These are phyloP conservation scores for Torymus auratus DNA, from an alignment of 2,888 invertebrate genomes.

Conservation along the genomic window DNA sequence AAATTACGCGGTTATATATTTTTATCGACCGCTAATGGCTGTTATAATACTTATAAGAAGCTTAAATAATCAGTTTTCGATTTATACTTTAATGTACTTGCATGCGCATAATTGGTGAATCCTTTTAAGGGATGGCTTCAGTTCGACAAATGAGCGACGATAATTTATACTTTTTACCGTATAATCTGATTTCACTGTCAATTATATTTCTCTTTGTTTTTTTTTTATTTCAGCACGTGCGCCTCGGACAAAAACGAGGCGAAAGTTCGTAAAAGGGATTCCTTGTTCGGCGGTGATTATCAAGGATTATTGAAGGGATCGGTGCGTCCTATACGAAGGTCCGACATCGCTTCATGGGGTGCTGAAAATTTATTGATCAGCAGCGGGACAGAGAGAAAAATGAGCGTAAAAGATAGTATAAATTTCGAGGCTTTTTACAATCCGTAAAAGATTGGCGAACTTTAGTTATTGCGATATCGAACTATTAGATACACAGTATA, in stretches of 20 bases:
- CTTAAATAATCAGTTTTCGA: too few relatives aligned
- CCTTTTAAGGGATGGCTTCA: too few relatives aligned
- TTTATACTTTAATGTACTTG: too few relatives aligned
- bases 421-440: constrained; percentile 1
- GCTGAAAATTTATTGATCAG: constrained; percentile 55
- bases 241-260: constrained; percentile 38
- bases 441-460: constrained; percentile 13
- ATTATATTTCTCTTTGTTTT: constrained; percentile 18
- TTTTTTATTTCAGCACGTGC: constrained; percentile 35
- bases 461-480: constrained; percentile 1
- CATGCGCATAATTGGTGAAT: too few relatives aligned
- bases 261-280: constrained; percentile 63
- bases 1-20: too few relatives aligned
- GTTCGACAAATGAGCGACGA: too few relatives aligned
- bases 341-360: constrained; percentile 27
- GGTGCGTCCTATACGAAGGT: constrained; percentile 41
- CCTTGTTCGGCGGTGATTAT: constrained; percentile 62
- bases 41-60: too few relatives aligned
- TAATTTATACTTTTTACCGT: constrained; percentile 1
- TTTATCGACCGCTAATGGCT: too few relatives aligned
- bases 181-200: constrained; percentile 20
- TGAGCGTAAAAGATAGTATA: background rate
- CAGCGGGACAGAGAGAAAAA: constrained; percentile 9
- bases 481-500: too few relatives aligned
- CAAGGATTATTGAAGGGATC: constrained; percentile 61